A percentile compares a stretch with the other conserved stretches of the same genome.
Conservation (phyloP, 2,888 invertebrate species). For the Lycia hirtaria region DNA sequence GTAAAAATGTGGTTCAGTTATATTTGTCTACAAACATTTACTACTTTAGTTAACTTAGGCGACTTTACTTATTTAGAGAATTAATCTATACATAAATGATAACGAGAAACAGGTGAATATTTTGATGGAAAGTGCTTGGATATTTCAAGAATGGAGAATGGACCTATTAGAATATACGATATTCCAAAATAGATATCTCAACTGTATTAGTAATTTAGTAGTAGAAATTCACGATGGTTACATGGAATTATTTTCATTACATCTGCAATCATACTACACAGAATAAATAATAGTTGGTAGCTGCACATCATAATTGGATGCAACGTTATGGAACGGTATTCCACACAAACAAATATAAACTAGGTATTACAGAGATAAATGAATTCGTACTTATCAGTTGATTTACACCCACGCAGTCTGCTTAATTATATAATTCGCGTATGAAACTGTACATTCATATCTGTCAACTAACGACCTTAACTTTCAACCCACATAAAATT, state of each 20-base stretch:
- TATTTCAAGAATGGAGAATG: too few species aligned
- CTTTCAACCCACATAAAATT: conserved; percentile 70
- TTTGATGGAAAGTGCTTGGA: neutral
- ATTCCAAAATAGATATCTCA: neutral
- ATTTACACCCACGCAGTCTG: conserved; percentile 48
- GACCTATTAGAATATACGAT: too few species aligned
- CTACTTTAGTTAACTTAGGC: neutral
- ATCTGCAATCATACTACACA: conserved; percentile 53
- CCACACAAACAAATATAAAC: conserved; percentile 44
- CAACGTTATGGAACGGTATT: conserved; percentile 58
- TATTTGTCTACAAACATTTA: neutral
- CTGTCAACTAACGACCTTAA: conserved; percentile 75
- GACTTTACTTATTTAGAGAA: neutral
- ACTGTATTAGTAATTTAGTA: conserved; percentile 20
- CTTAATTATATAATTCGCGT: conserved; percentile 61
- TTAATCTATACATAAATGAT: too few species aligned
- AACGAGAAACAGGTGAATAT: too few species aligned
- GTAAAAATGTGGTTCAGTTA: too few species aligned
- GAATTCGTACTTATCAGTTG: conserved; percentile 49
- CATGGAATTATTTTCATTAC: conserved; percentile 59
- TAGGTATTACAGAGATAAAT: conserved; percentile 34
- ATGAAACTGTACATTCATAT: conserved; percentile 66
- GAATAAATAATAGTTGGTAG: conserved; percentile 16
- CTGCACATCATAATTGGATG: conserved; percentile 55
- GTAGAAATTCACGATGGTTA: conserved; percentile 42